Evolutionary conservation across 2,888 invertebrate genomes (phyloP), one percentile per base, ranked within the genome.

Genomic region (Orchestes rusci): DNA sequence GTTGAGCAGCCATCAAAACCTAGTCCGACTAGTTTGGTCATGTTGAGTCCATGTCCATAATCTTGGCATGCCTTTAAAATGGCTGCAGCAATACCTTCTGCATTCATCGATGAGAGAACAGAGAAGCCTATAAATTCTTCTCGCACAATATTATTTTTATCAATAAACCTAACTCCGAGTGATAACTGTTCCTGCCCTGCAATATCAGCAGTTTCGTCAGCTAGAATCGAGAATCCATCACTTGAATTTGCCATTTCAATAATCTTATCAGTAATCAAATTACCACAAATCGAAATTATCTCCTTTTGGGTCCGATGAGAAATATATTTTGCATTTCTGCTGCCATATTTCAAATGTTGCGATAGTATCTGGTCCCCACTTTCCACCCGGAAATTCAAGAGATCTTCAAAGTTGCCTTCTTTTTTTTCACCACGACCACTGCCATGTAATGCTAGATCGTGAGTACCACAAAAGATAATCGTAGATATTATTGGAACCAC

Each of bases 161-260:
- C 42, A 13, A 32, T 32, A 36, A 38, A 43, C 8, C 44, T 29
- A n/a, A 53, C 27, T 18, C 56, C 57, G 16, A 59, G 55, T 31
- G 59, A 59, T 16, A 59, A 51, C 51, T 55, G 57, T 48, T 60
- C 52, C 42, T 50, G 52, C 28, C 56, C 57, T 45, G 57, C 41
- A 30, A 58, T 53, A 43, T 56, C 58, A 37, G 53, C 51, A 43
- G 55, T 58, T 53, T 59, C 57, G 52, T 60, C 58, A 36, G 56
- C 59, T 34, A 57, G 39, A 37, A 57, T 39, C 23, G 52, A 53
- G 39, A 52, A 55, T 20, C 40, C 43, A 30, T 42, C 44, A 39
- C 40, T 29, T n/a, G 15, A 20, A 23, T 52, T 52, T 7, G 10
- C 23, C 23, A 7, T 10, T 10, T 23, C 23, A 5, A 23, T 10